Evolutionary conservation across 2,113 vertebrate species (phyloP).

Genomic region (Tonatia bakeri): DNA sequence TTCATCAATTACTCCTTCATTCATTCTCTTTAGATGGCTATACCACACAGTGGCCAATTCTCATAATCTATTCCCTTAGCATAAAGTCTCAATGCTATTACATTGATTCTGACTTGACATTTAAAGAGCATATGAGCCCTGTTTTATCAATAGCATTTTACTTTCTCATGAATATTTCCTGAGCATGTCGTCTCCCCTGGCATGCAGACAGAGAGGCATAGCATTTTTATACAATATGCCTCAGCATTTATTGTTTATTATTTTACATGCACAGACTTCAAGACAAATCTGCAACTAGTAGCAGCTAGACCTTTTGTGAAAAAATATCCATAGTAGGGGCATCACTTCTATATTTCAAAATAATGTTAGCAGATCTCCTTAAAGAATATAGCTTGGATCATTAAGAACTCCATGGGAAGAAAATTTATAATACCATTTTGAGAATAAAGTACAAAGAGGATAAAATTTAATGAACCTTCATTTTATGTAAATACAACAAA

Average conservation of each 20-base stretch:
- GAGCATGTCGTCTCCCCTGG: background rate
- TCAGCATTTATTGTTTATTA: conserved; percentile 9
- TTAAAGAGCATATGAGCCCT: conserved; percentile 51
- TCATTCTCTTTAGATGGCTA: conserved; percentile 53
- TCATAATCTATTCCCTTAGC: background rate
- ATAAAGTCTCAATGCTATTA: conserved; percentile 48
- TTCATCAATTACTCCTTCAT: conserved; percentile 53
- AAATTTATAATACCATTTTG: conserved; percentile 66
- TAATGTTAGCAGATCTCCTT: background rate
- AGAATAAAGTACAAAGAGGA: conserved; percentile 47
- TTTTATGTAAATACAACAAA: conserved; percentile 71
- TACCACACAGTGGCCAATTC: conserved; percentile 40
- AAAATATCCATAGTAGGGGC: background rate
- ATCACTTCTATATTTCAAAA: conserved; percentile 1
- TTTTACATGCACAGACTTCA: background rate
- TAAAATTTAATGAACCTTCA: conserved; percentile 71
- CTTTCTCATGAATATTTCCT: conserved; percentile 65
- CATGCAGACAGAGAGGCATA: background rate
- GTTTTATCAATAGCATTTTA: conserved; percentile 64
- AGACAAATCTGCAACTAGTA: conserved; percentile 10
- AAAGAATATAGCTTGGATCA: conserved; percentile 57
- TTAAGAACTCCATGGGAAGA: conserved; percentile 64
- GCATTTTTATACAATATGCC: background rate
- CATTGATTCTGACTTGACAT: conserved; percentile 65
- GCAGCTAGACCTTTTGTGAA: background rate